A percentile compares a stretch with the other conserved stretches of the same genome.
phyloP scores from a whole-genome alignment of 2,888 invertebrate species.

The Clusia tigrina region DNA sequence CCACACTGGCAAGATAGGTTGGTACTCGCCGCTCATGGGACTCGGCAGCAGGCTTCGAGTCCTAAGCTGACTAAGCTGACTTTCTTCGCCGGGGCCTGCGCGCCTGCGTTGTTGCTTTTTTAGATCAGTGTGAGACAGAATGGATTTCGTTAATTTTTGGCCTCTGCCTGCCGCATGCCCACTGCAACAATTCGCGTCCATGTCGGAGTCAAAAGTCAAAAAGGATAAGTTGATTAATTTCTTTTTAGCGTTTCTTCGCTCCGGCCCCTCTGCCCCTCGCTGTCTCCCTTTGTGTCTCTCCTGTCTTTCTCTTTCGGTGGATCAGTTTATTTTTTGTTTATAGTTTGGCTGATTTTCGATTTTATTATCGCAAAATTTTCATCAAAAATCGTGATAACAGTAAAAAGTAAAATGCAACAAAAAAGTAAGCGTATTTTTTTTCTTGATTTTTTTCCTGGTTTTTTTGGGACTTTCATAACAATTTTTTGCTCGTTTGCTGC shows the following conservation, averaged over 20 bases:
- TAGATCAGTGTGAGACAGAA: no score
- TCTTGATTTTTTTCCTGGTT: background rate
- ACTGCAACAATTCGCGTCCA: slow-evolving; percentile 16
- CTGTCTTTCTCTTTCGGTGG: no score
- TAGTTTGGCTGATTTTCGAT: background rate
- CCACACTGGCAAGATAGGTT: background rate
- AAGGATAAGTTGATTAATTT: slow-evolving; percentile 32
- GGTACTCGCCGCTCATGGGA: no score
- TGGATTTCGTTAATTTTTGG: no score
- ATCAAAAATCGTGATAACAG: slow-evolving; percentile 36
- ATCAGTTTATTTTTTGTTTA: no score
- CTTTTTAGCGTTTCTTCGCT: background rate
- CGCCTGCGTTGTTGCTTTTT: no score
- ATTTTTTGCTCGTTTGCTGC: background rate
- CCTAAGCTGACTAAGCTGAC: no score
- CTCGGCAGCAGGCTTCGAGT: no score
- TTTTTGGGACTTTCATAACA: slow-evolving; percentile 1
- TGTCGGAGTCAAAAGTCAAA: slow-evolving; percentile 28
- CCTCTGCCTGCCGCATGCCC: background rate
- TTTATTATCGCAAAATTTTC: slow-evolving; percentile 23
- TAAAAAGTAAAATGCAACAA: slow-evolving; percentile 22
- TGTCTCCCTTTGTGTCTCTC: background rate
- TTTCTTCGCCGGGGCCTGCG: no score
- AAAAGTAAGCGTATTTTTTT: background rate
- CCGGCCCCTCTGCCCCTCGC: background rate